Evolutionary conservation across 2,888 invertebrate species (phyloP).

Genomic region (Stenolophus ochropezus): DNA sequence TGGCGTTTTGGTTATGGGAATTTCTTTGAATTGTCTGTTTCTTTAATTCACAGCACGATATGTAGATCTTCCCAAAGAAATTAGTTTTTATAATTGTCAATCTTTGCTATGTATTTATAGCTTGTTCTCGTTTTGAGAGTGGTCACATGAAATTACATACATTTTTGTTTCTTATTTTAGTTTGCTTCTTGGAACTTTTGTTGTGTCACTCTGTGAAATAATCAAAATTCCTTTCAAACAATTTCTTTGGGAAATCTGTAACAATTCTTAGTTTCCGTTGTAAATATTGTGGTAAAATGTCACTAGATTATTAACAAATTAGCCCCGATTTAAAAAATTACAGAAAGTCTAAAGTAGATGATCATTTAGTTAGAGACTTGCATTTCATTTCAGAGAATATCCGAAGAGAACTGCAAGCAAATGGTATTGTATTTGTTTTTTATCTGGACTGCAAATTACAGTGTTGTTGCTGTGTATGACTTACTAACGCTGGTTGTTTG

Average conservation of each 20-base stretch:
- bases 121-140: neutral
- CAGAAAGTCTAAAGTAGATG: neutral
- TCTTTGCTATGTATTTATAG: neutral
- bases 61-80: neutral
- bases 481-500: conserved; percentile 59
- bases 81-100: neutral
- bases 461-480: conserved; percentile 36
- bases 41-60: neutral
- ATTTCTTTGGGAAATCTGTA: neutral
- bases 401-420: conserved; percentile 89
- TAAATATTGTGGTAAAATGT: neutral
- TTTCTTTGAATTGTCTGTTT: conserved; percentile 38
- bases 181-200: neutral
- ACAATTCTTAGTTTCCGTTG: neutral
- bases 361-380: conserved; percentile 65
- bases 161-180: conserved; percentile 2
- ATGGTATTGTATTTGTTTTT: conserved; percentile 80
- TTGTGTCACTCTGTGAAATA: neutral
- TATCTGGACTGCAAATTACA: conserved; percentile 58
- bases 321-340: conserved; percentile 12
- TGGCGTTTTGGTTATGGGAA: conserved; percentile 53
- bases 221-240: neutral
- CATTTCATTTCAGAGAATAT: conserved; percentile 87
- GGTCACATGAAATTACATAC: neutral
- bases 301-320: conserved; percentile 32